Conservation (phyloP, 1,140 invertebrate species). For the Ridgeia piscesae region DNA sequence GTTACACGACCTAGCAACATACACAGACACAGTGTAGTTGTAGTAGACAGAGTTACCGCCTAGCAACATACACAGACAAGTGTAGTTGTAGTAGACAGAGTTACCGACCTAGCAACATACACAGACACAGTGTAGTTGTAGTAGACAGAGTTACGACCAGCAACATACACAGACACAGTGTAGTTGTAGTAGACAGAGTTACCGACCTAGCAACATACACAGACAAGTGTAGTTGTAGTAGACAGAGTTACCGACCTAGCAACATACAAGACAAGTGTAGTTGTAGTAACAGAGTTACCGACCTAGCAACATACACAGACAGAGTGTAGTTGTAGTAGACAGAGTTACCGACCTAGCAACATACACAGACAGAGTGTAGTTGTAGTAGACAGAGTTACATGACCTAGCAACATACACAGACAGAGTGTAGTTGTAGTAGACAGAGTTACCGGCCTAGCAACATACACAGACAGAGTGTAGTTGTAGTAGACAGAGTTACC, state of each 20-base stretch:
- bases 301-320: slow-evolving; percentile 85
- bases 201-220: too few species aligned
- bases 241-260: slow-evolving; percentile 73
- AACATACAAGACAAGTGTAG: slow-evolving; percentile 1
- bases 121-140: slow-evolving; percentile 86
- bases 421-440: slow-evolving; percentile 85
- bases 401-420: slow-evolving; percentile 85
- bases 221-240: slow-evolving; percentile 89
- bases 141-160: slow-evolving; percentile 77
- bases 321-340: slow-evolving; percentile 84
- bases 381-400: not conserved
- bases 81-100: not conserved
- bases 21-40: slow-evolving; percentile 82
- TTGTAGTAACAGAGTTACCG: not conserved
- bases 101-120: too few species aligned
- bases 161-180: not conserved
- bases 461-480: not conserved
- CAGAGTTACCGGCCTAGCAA: slow-evolving; percentile 72
- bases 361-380: not conserved
- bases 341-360: slow-evolving; percentile 71
- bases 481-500: not conserved
- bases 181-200: not conserved
- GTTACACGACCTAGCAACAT: too few species aligned
- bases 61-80: slow-evolving; percentile 23
- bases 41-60: slow-evolving; percentile 83